Conservation (phyloP, 2,797 vertebrate species). For the Pempheris klunzingeri region DNA sequence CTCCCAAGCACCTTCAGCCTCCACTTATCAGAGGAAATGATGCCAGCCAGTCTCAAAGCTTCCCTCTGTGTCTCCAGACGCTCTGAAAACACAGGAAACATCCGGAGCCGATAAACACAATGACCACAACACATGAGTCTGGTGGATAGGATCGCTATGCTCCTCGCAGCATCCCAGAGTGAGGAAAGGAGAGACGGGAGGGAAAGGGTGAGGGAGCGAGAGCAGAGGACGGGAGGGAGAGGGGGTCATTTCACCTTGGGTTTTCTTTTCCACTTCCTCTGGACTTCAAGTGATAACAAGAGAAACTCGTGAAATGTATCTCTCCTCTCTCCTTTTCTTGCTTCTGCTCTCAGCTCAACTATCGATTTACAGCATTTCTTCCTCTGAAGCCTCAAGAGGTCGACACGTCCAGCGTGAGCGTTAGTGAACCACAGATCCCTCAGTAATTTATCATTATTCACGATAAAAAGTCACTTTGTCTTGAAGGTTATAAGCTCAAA, state of each 20-base stretch:
- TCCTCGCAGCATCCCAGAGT: constrained; percentile 33
- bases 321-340: background rate
- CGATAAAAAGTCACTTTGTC: background rate
- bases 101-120: constrained; percentile 63
- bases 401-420: background rate
- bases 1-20: constrained; percentile 24
- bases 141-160: constrained; percentile 60
- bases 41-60: constrained; percentile 59
- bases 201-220: constrained; percentile 26
- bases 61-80: constrained; percentile 52
- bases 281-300: constrained; percentile 34
- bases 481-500: background rate
- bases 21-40: constrained; percentile 65
- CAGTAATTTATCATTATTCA: background rate
- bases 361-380: constrained; percentile 29
- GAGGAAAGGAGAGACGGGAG: constrained; percentile 57
- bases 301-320: constrained; percentile 19
- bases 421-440: constrained; percentile 8
- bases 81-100: constrained; percentile 65
- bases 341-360: background rate
- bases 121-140: constrained; percentile 59
- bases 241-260: constrained; percentile 39
- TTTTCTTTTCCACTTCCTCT: constrained; percentile 48
- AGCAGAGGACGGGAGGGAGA: constrained; percentile 21
- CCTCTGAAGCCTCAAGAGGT: constrained; percentile 8